These are phyloP conservation scores for Autographa pulchrina DNA, from an alignment of 2,888 invertebrate genomes.

Conservation along the genomic window DNA sequence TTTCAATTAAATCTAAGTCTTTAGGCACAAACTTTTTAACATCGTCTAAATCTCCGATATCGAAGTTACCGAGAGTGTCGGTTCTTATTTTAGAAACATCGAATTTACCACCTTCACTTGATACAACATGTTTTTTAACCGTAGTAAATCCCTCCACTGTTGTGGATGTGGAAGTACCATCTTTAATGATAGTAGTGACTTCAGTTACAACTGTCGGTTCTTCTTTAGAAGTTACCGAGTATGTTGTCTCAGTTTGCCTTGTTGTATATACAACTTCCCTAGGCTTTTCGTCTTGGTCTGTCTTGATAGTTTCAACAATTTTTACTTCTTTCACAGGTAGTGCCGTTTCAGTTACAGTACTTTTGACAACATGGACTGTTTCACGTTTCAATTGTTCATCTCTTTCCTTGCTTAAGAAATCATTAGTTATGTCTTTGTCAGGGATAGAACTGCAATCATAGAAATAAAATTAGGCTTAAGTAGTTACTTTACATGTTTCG, in stretches of 20 bases:
- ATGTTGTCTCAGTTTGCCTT: slow-evolving; percentile 69
- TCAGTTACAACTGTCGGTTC: slow-evolving; percentile 62
- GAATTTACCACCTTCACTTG: slow-evolving; percentile 72
- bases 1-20: slow-evolving; percentile 72
- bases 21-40: slow-evolving; percentile 71
- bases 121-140: slow-evolving; percentile 56
- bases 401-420: slow-evolving; percentile 80
- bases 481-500: background rate
- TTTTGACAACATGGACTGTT: slow-evolving; percentile 47
- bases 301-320: slow-evolving; percentile 40
- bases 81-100: slow-evolving; percentile 83
- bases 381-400: slow-evolving; percentile 80
- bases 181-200: slow-evolving; percentile 62
- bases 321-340: slow-evolving; percentile 55
- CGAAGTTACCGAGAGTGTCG: slow-evolving; percentile 81
- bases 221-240: slow-evolving; percentile 62
- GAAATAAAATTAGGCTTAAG: background rate
- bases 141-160: slow-evolving; percentile 59
- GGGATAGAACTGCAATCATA: slow-evolving; percentile 66
- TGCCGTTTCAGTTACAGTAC: slow-evolving; percentile 27
- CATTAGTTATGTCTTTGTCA: slow-evolving; percentile 74
- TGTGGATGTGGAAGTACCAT: slow-evolving; percentile 57
- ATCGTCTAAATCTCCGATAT: slow-evolving; percentile 69
- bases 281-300: slow-evolving; percentile 44
- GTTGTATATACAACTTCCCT: slow-evolving; percentile 64